Conservation (phyloP, 1,140 invertebrate species). For the Dendroctonus ponderosae region DNA sequence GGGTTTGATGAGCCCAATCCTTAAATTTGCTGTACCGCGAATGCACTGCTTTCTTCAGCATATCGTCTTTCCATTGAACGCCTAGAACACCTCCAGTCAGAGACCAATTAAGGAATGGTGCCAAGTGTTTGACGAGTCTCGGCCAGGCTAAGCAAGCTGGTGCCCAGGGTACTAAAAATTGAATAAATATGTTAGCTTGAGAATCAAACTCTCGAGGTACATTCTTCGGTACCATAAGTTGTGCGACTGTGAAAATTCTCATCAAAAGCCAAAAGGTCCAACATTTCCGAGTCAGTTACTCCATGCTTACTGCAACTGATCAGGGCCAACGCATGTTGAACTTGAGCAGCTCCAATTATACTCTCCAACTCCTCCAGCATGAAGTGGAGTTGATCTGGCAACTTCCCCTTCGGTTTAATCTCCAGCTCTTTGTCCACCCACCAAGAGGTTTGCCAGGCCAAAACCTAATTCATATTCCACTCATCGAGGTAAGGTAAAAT, state of each 20-base stretch:
- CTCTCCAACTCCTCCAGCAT: slow-evolving; percentile 67
- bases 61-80: slow-evolving; percentile 63
- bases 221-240: slow-evolving; percentile 56
- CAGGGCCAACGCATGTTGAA: slow-evolving; percentile 62
- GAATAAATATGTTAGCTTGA: no score
- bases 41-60: slow-evolving; percentile 45
- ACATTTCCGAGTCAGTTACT: slow-evolving; percentile 70
- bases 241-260: slow-evolving; percentile 65
- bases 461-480: slow-evolving; percentile 50
- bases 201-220: slow-evolving; percentile 26
- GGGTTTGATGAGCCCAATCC: slow-evolving; percentile 54
- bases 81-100: slow-evolving; percentile 59
- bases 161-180: slow-evolving; percentile 59
- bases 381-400: slow-evolving; percentile 59
- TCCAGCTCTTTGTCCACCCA: slow-evolving; percentile 55
- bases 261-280: slow-evolving; percentile 71
- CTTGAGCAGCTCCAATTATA: slow-evolving; percentile 61
- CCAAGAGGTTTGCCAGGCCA: slow-evolving; percentile 67
- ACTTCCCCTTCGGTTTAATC: slow-evolving; percentile 55
- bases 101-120: slow-evolving; percentile 65
- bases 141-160: slow-evolving; percentile 69
- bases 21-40: slow-evolving; percentile 48
- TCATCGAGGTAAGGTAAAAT: background rate
- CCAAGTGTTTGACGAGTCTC: slow-evolving; percentile 62
- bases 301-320: slow-evolving; percentile 68